Evolutionary conservation across 2,113 vertebrate species (phyloP), one percentile per base, ranked within the genome.

Genomic region (Callipepla squamata): DNA sequence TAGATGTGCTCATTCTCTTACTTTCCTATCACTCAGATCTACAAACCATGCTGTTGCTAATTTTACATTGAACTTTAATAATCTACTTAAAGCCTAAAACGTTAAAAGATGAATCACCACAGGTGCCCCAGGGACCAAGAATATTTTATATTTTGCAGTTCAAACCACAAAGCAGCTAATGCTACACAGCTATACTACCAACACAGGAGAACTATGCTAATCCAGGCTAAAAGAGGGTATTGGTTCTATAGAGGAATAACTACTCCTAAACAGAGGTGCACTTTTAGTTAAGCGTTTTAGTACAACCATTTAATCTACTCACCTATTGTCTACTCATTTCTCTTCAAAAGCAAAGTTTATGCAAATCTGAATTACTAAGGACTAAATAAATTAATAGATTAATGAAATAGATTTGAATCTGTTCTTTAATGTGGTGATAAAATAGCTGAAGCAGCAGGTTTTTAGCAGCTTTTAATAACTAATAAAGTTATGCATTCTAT

Each of bases 281-380:
- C 4, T 80, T 70, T 58, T 76, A 85, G 25, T 28, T 70, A 80
- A 63, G 21, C 26, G 11, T 36, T 73, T 85, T 62, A 73, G 12
- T n/a, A 8, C 36, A 90, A 55, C 4, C 34, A 72, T 21, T 3
- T 63, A 72, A 93, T 61, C 32, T 47, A 42, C 68, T 47, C 21
- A 78, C 28, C n/a, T 62, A 22, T 50, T 80, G 85, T 85, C 53
- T 76, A 62, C 11, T 51, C 8, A 7, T 80, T 89, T 77, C 14
- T 15, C 23, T 82, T 80, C 76, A 18, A 90, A 92, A 77, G 53
- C 18, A 87, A 89, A 66, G 8, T 9, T 23, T 89, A 44, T 55
- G 51, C 38, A 32, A 81, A 8, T 38, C 36, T 65, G 62, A 92
- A 68, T 28, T 78, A 61, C 23, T 45, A 62, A 53, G 5, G 13